Conservation (phyloP, 2,113 vertebrate species). For the Pachyramphus minor region DNA sequence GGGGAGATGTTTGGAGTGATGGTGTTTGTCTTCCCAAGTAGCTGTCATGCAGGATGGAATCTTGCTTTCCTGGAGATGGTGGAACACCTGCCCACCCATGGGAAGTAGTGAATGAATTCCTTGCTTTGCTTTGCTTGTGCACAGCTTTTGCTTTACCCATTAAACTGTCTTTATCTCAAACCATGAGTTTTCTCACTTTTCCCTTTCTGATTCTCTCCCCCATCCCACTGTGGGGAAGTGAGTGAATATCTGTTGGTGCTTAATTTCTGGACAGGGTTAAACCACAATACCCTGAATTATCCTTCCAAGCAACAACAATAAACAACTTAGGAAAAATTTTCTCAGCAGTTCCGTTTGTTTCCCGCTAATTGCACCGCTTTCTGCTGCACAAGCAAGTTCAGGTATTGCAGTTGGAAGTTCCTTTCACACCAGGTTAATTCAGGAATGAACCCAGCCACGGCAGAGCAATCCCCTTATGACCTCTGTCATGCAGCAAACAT, state of each 20-base stretch:
- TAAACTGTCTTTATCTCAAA: not conserved
- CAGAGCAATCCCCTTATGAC: not conserved
- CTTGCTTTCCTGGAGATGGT: not conserved
- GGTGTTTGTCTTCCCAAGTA: not conserved
- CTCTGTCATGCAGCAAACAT: not conserved
- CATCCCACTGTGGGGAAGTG: not conserved
- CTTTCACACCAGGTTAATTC: not conserved
- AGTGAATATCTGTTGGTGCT: not conserved
- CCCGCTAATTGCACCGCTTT: not conserved
- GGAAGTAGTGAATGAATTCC: not conserved
- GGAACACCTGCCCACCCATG: not conserved
- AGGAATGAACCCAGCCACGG: not conserved
- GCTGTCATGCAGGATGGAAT: fast-evolving
- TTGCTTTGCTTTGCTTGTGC: not conserved
- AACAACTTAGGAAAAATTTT: not conserved
- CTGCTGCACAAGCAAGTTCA: not conserved
- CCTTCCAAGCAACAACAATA: not conserved
- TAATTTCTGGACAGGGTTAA: not conserved
- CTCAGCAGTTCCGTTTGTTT: not conserved
- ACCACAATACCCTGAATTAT: not conserved
- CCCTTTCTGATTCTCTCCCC: not conserved
- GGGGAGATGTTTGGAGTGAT: not conserved
- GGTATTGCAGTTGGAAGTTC: not conserved
- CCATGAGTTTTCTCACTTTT: not conserved
- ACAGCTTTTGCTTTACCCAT: not conserved